Percentiles rank a stretch among this genome's conserved stretches.
These are phyloP conservation scores for Subacronicta megacephala DNA, from an alignment of 2,888 invertebrate genomes.

Conservation along the genomic window DNA sequence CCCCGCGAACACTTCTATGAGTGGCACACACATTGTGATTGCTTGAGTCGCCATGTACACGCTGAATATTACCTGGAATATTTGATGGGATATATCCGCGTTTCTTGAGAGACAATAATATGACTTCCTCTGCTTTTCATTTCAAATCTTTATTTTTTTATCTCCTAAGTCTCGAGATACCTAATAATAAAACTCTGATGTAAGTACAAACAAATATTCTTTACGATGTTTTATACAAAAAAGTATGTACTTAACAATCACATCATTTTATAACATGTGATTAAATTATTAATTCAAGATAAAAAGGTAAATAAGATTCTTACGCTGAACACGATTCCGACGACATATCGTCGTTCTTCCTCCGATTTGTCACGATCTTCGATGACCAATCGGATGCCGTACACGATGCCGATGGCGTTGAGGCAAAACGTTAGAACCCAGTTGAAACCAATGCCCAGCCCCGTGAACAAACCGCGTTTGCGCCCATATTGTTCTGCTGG, in stretches of 20 bases:
- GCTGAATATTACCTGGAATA: slow-evolving; percentile 91
- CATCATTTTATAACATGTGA: too few relatives aligned
- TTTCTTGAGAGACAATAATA: too few relatives aligned
- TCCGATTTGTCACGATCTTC: slow-evolving; percentile 88
- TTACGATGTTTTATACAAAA: too few relatives aligned
- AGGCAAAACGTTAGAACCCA: slow-evolving; percentile 93
- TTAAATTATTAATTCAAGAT: too few relatives aligned
- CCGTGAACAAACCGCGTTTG: slow-evolving; percentile 91
- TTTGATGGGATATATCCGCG: too few relatives aligned
- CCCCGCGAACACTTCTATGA: slow-evolving; percentile 92
- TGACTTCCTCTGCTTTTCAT: too few relatives aligned
- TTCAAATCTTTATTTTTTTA: too few relatives aligned
- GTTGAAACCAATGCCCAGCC: slow-evolving; percentile 92
- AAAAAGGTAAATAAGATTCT: slow-evolving; percentile 61
- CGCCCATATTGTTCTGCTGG: slow-evolving; percentile 91
- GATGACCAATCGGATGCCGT: slow-evolving; percentile 92
- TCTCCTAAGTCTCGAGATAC: too few relatives aligned
- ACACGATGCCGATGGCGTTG: slow-evolving; percentile 93
- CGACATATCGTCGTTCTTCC: slow-evolving; percentile 90
- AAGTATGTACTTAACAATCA: too few relatives aligned
- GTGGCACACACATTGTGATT: slow-evolving; percentile 93
- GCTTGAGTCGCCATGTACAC: slow-evolving; percentile 94
- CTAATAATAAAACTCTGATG: too few relatives aligned
- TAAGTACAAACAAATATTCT: too few relatives aligned
- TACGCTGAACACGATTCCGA: slow-evolving; percentile 92